Evolutionary conservation across 1,140 invertebrate genomes (phyloP), one percentile per base, ranked within the genome.

Genomic region (Penaeus vannamei): DNA sequence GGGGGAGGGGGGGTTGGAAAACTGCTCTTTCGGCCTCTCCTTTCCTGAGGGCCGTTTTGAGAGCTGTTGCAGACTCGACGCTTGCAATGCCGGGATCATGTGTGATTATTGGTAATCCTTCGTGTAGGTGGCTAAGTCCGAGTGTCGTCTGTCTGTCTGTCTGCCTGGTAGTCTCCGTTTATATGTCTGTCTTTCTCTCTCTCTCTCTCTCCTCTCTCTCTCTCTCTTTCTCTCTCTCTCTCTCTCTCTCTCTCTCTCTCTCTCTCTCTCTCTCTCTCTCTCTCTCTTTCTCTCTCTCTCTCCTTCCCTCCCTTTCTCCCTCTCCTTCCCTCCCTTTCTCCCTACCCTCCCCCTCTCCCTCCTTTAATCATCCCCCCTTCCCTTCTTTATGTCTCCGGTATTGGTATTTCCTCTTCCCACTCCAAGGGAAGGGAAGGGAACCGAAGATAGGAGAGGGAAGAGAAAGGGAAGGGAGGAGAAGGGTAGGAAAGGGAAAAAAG

Each of bases 151-250:
- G 46, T 60, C 59, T 61, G 23, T 61, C 26, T 61, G 19, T 83
- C 59, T n/a, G n/a, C 42, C 60, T 84, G 42, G 64, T 32, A 32
- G 23, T 84, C 60, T 62, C 82, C 64, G n/a, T 84, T 32, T 64
- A n/a, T 84, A 60, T 84, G 32, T 64, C n/a, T 84, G 32, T 64
- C 59, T 84, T 32, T 84, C 53, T 84, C 61, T 60, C 29, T 36
- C 32, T 22, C 29, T 36, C 23, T 36, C 26, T 36, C 7, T 14
- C 2, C 19, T 36, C 72, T 19, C 29, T 19, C 72, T 32, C 26
- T 36, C 72, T 77, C 72, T 19, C 72, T 36, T 3, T 19, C 26
- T 36, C 72, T 29, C 26, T 19, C 20, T 29, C 36, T 36, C 19
- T 19, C 19, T 14, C 36, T 36, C 20, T 29, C 72, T 14, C 19